phyloP scores from a whole-genome alignment of 2,888 invertebrate genomes.

The Hololepta plana region DNA sequence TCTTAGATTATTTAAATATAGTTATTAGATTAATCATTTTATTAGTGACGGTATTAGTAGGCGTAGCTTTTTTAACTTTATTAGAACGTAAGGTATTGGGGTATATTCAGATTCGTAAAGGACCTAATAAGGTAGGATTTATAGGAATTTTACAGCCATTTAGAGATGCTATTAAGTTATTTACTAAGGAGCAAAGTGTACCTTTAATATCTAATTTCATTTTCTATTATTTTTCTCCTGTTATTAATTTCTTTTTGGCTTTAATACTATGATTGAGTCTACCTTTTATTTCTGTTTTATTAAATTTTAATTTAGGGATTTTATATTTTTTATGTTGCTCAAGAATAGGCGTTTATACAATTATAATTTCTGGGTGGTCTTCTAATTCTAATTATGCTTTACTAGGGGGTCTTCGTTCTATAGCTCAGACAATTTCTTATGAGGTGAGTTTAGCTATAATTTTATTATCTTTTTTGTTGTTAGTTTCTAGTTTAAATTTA shows the following conservation, averaged over 20 bases:
- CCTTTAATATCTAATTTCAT: conserved; percentile 39
- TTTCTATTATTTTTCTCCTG: conserved; percentile 39
- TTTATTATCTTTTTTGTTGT: conserved; percentile 38
- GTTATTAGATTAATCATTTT: conserved; percentile 29
- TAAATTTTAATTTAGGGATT: conserved; percentile 37
- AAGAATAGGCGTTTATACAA: conserved; percentile 42
- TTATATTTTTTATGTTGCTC: conserved; percentile 48
- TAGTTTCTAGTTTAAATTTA: conserved; percentile 37
- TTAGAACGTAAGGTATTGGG: conserved; percentile 53
- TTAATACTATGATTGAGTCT: conserved; percentile 39
- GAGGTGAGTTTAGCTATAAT: conserved; percentile 51
- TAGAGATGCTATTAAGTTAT: conserved; percentile 54
- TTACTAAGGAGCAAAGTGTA: conserved; percentile 43
- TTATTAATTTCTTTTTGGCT: conserved; percentile 38
- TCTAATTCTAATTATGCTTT: conserved; percentile 58
- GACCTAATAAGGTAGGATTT: conserved; percentile 50
- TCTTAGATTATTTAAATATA: conserved; percentile 22
- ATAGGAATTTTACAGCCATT: conserved; percentile 48
- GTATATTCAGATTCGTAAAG: conserved; percentile 56
- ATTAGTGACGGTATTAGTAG: conserved; percentile 40
- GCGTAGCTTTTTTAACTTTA: conserved; percentile 53
- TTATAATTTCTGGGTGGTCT: conserved; percentile 45
- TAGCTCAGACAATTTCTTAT: conserved; percentile 62
- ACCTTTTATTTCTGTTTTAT: conserved; percentile 35
- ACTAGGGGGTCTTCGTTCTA: conserved; percentile 45